Percentiles rank a stretch among this genome's conserved stretches.
phyloP scores from a whole-genome alignment of 2,888 invertebrate genomes.

The Ganaspis brasiliensis region DNA sequence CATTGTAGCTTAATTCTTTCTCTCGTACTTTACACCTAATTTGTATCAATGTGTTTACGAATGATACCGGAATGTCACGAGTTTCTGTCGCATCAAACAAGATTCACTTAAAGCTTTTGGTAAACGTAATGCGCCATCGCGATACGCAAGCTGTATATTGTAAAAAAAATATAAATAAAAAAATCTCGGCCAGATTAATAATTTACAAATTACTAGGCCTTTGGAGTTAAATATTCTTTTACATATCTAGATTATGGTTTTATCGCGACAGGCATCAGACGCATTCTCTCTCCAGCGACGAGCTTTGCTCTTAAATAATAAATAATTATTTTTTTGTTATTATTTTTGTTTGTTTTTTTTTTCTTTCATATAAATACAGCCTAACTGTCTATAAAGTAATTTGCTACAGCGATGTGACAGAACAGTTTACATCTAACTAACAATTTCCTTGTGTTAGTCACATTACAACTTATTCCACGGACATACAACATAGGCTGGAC shows the following conservation, averaged over 20 bases:
- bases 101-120: conserved; percentile 55
- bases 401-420: conserved; percentile 63
- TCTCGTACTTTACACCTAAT: conserved; percentile 65
- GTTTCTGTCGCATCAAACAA: conserved; percentile 62
- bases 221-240: conserved; percentile 2
- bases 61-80: conserved; percentile 79
- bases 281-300: conserved; percentile 14
- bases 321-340: conserved; percentile 51
- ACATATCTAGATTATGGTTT: conserved; percentile 11
- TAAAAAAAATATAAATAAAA: conserved; percentile 27
- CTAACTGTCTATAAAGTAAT: conserved; percentile 55
- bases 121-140: conserved; percentile 47
- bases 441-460: conserved; percentile 38
- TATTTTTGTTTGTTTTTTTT: conserved; percentile 26
- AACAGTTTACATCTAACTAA: conserved; percentile 62
- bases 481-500: conserved; percentile 61
- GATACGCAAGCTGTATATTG: conserved; percentile 15
- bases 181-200: conserved; percentile 22
- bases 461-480: conserved; percentile 44
- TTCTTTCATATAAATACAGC: conserved; percentile 54
- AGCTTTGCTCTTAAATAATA: conserved; percentile 58
- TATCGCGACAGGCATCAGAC: conserved; percentile 33
- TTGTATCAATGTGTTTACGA: conserved; percentile 72
- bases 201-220: conserved; percentile 38
- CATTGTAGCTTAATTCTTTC: conserved; percentile 53